These are phyloP conservation scores for Heliconius ethilla DNA, from an alignment of 2,888 invertebrate species.

Conservation along the genomic window DNA sequence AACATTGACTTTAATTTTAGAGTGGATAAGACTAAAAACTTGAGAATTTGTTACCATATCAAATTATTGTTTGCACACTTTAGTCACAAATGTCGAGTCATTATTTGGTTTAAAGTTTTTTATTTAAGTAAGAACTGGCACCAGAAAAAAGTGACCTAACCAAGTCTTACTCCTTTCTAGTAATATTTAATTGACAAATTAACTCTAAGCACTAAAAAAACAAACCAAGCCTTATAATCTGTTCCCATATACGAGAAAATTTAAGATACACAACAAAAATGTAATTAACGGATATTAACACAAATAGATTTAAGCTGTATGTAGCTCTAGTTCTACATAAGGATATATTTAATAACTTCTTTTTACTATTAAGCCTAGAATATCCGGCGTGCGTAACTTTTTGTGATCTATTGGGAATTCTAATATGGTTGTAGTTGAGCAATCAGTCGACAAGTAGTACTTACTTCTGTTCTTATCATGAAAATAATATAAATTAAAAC, in stretches of 20 bases:
- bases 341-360: conserved; percentile 12
- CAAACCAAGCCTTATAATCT: not conserved
- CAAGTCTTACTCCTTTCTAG: too few relatives aligned
- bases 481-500: not conserved
- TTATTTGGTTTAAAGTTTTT: too few relatives aligned
- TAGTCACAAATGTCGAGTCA: too few relatives aligned
- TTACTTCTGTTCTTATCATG: not conserved
- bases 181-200: not conserved
- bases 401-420: conserved; percentile 16
- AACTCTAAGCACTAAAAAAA: not conserved
- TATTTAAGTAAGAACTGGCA: too few relatives aligned
- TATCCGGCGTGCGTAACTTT: conserved; percentile 27
- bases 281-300: conserved; percentile 24
- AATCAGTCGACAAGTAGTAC: conserved; percentile 2
- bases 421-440: conserved; percentile 3
- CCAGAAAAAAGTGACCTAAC: too few relatives aligned
- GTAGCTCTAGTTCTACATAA: conserved; percentile 12
- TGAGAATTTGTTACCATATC: too few relatives aligned
- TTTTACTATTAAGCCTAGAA: conserved; percentile 11
- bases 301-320: conserved; percentile 18
- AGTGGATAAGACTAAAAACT: too few relatives aligned
- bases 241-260: not conserved
- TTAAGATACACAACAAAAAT: conserved; percentile 1
- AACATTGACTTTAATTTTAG: too few relatives aligned
- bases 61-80: too few relatives aligned